Base-by-base conservation (phyloP, 2,888 invertebrate species). In the Miltochrista miniata region DNA sequence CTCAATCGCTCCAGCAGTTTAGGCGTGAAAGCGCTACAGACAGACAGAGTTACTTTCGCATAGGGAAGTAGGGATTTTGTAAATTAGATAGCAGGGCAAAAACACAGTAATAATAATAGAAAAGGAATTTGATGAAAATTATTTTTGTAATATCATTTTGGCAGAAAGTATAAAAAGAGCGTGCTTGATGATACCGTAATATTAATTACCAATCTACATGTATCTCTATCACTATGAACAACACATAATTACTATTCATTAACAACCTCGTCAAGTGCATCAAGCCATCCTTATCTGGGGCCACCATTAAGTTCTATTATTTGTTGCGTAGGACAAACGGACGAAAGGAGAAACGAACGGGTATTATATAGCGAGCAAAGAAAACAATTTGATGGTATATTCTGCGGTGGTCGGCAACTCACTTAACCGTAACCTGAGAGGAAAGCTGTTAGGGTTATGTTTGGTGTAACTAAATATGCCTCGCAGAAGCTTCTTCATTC, bases 321-420 rank as follows among this genome's bases (percentile, higher is more conserved):
- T 70, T 72, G 59, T 74, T 66, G 62, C 67, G 69, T 61, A 70
- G 72, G 68, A 68, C 54, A 61, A 61, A 35, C 51, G 15, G 42
- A 45, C 39, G 45, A 36, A 36, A 41, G 31, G 30, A 48, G 31
- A 42, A 39, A 43, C 30, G 44, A 14, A 34, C 38, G 18, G 42
- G 43, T 47, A 51, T 46, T 37, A 48, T 56, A 54, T 61, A 52
- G 57, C 60, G 59, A 49, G 85, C 85, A 84, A 88, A 83, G 88
- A 87, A 85, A 88, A 87, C 84, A 83, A 82, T 89, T 86, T 88
- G 85, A 89, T 89, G 85, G 83, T 84, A 83, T 80, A 84, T 81
- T 48, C 76, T 69, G 80, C 79, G 83, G 86, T 88, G 88, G 89
- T 81, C 85, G 67, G 59, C 51, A 80, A 83, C 80, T 89, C 90